These are phyloP conservation scores for Megaustenia siamemsis DNA, from an alignment of 2,888 invertebrate genomes.

Conservation along the genomic window DNA sequence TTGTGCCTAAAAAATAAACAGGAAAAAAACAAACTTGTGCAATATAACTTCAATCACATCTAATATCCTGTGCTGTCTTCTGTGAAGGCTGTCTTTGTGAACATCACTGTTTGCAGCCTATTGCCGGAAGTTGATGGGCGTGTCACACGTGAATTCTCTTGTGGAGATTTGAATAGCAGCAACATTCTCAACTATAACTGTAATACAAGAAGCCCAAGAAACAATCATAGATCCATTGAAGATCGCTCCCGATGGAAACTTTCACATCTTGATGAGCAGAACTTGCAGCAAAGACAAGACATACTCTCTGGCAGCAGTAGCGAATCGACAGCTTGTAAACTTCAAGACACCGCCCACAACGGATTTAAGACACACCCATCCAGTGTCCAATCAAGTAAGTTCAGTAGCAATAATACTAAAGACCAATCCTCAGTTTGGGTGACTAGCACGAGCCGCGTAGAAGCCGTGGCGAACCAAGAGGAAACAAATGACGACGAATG, in stretches of 20 bases:
- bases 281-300: not conserved
- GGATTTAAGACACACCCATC: conserved; percentile 29
- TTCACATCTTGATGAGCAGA: not conserved
- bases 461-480: conserved; percentile 53
- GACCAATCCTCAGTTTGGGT: conserved; percentile 46
- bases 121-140: too few species aligned
- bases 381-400: conserved; percentile 7
- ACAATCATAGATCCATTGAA: not conserved
- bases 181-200: too few species aligned
- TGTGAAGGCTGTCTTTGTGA: too few species aligned
- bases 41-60: too few species aligned
- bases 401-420: not conserved
- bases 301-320: not conserved
- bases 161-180: too few species aligned
- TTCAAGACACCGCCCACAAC: conserved; percentile 43
- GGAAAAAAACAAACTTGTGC: too few species aligned
- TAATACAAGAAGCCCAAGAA: not conserved
- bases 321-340: not conserved
- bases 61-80: too few species aligned
- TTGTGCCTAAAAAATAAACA: too few species aligned
- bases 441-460: conserved; percentile 42
- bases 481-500: conserved; percentile 47
- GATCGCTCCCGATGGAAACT: not conserved
- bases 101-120: too few species aligned
- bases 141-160: too few species aligned